These are phyloP conservation scores for Drosophila mimica DNA, from an alignment of 2,888 invertebrate genomes.

Conservation along the genomic window DNA sequence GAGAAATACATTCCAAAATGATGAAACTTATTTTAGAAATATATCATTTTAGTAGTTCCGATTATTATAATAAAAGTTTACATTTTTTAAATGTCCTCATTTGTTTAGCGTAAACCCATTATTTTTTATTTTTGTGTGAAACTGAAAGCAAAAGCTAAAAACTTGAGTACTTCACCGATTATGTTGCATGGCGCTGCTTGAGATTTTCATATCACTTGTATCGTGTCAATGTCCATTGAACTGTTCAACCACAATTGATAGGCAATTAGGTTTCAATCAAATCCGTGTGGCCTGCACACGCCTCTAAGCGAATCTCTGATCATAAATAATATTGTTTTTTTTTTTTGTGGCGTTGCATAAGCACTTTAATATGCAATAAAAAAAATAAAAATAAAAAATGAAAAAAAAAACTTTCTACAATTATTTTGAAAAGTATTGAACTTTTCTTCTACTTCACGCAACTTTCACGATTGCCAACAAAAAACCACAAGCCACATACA, in stretches of 20 bases:
- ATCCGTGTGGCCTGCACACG: slow-evolving; percentile 26
- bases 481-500: slow-evolving; percentile 49
- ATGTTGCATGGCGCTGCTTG: background rate
- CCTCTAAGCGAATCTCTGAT: slow-evolving; percentile 40
- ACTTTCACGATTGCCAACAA: slow-evolving; percentile 73
- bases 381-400: slow-evolving; percentile 27
- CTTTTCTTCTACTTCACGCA: slow-evolving; percentile 80
- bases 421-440: slow-evolving; percentile 78
- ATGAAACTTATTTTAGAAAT: background rate
- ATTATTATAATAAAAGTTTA: background rate
- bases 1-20: background rate
- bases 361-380: slow-evolving; percentile 38
- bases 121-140: background rate
- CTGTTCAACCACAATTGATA: slow-evolving; percentile 51
- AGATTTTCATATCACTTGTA: slow-evolving; percentile 10
- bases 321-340: slow-evolving; percentile 9
- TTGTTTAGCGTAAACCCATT: too few species aligned
- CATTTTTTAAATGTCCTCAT: background rate
- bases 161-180: background rate
- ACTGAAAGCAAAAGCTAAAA: background rate
- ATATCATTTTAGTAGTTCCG: background rate
- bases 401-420: slow-evolving; percentile 75
- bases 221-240: slow-evolving; percentile 51
- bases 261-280: slow-evolving; percentile 69
- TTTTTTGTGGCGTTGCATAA: slow-evolving; percentile 48